Base-by-base conservation (phyloP, 1,140 invertebrate genomes). In the Halotydeus destructor region DNA sequence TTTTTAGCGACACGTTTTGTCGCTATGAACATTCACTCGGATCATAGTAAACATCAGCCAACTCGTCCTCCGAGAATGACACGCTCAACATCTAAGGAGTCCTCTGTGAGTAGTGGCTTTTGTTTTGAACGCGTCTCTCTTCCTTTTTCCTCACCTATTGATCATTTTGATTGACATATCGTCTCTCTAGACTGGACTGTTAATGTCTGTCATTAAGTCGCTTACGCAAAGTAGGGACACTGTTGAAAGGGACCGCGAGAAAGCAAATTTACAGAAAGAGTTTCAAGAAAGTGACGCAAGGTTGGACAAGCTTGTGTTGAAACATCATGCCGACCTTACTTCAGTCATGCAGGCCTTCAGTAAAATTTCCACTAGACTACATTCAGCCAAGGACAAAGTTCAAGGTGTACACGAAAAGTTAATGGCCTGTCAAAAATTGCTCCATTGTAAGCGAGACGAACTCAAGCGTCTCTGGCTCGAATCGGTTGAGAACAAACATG, bases 241-340 rank as follows among this genome's bases (percentile, higher is more conserved):
- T 60, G 84, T 91, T 55, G 83, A 94, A 56, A 65, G 88, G 50
- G 86, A 94, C 56, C 74, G 80, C 54, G 88, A 94, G 61, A 88
- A 88, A 54, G 75, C 75, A 0, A 83, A 84, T 59, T 66, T 96
- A 25, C 86, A 96, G 61, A 78, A 81, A 50, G 84, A 88, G 56
- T 94, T 80, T 55, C 81, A 81, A 57, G 71, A 75, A 54, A 88
- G 84, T 62, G 86, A 94, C 63, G 71, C 75, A 48, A 69, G 70
- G 51, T 65, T 96, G 3, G 83, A 89, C 55, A 76, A 83, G 57
- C 64, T 93, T 16, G 80, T 97, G 18, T 76, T 78, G 21, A 56
- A 63, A 65, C 78, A 96, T 60, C 78, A 89, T 56, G 68, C 77
- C 53, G 81, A 93, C 58, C 70, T 96, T 4, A 78, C 75, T 24